Conservation (phyloP, 1,140 invertebrate species). For the Popillia japonica region DNA sequence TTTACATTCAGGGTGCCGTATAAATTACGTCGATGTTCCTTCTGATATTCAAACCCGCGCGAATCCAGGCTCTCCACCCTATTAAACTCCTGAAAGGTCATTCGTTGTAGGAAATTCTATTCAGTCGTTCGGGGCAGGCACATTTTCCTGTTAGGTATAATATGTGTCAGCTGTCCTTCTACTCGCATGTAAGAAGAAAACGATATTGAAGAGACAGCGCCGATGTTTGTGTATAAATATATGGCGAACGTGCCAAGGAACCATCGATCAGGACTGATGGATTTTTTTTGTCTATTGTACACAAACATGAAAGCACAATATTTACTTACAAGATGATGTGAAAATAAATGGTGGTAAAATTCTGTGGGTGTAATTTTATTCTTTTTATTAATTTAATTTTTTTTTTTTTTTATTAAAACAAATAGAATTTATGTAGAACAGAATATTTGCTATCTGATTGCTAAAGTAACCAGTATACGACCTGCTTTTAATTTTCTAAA, state of each 20-base stretch:
- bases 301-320: not conserved
- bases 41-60: slow-evolving; percentile 10
- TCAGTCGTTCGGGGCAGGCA: not conserved
- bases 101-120: slow-evolving; percentile 4
- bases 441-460: too few species aligned
- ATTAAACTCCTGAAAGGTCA: slow-evolving; percentile 15
- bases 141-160: not conserved
- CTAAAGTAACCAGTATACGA: too few species aligned
- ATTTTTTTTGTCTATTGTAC: not conserved
- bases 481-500: too few species aligned
- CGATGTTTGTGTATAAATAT: not conserved
- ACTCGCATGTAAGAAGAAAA: not conserved
- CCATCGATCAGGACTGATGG: not conserved
- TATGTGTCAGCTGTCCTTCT: not conserved
- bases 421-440: too few species aligned
- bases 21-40: slow-evolving; percentile 12
- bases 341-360: not conserved
- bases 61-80: not conserved
- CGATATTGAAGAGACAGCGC: not conserved
- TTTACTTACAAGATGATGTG: not conserved
- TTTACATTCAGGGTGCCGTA: not conserved
- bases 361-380: too few species aligned
- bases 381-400: too few species aligned
- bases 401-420: too few species aligned
- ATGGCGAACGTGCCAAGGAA: not conserved